A percentile compares a stretch with the other conserved stretches of the same genome.
These are phyloP conservation scores for Lytechinus pictus DNA, from an alignment of 35 echinoderm and acorn worm genomes.

Conservation along the genomic window DNA sequence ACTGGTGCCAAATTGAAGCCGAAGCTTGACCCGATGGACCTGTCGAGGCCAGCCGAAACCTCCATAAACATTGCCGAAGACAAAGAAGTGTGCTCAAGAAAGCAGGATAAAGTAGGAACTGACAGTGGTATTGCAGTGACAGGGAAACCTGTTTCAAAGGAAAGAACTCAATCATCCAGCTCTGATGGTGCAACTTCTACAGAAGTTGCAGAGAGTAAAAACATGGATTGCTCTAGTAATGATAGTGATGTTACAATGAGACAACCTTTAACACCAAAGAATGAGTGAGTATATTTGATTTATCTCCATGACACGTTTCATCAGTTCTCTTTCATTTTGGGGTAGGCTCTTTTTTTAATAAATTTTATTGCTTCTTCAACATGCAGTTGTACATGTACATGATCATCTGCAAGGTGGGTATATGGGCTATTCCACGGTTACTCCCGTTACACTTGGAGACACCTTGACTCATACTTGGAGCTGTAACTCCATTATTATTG, in stretches of 20 bases:
- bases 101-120: neutral
- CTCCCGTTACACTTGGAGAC: no score
- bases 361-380: neutral
- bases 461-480: no score
- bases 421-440: no score
- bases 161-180: constrained; percentile 40
- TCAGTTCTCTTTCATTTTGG: neutral
- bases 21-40: neutral
- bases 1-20: neutral
- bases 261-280: constrained; percentile 56
- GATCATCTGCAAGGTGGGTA: no score
- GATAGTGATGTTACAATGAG: constrained; percentile 84
- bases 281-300: constrained; percentile 51
- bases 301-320: neutral
- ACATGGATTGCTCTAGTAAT: constrained; percentile 72
- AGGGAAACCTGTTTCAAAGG: constrained; percentile 18
- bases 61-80: neutral
- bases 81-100: neutral
- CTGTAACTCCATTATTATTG: no score
- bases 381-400: neutral
- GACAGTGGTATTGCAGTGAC: neutral
- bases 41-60: neutral
- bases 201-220: constrained; percentile 42
- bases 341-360: neutral
- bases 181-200: constrained; percentile 50